Evolutionary conservation across 2,888 invertebrate genomes (phyloP).

Genomic region (Hemithea aestivaria): DNA sequence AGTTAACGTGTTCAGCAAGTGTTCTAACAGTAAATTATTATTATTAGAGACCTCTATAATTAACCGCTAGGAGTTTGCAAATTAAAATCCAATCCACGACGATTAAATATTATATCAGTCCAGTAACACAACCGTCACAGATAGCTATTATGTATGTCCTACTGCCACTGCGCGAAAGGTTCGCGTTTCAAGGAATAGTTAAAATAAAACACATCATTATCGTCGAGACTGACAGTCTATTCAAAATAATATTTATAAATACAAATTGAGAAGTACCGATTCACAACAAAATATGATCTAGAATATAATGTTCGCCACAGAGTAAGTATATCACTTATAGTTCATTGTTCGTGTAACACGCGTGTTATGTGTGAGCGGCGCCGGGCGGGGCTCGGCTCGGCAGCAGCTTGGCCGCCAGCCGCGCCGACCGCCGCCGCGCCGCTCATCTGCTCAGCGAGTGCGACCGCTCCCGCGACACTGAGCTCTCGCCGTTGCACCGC

Average conservation of each 20-base stretch:
- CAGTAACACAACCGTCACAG: too few species aligned
- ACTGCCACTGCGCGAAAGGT: too few species aligned
- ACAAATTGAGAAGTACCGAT: slow-evolving; percentile 78
- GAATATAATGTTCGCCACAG: slow-evolving; percentile 69
- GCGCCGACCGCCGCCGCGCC: slow-evolving; percentile 28
- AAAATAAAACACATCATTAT: slow-evolving; percentile 37
- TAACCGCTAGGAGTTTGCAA: too few species aligned
- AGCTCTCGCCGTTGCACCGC: slow-evolving; percentile 59
- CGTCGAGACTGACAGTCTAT: slow-evolving; percentile 70
- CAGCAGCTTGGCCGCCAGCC: slow-evolving; percentile 9
- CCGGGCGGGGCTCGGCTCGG: slow-evolving; percentile 3
- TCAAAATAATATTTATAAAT: slow-evolving; percentile 74
- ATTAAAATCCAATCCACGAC: too few species aligned
- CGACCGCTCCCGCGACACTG: slow-evolving; percentile 64
- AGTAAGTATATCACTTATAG: slow-evolving; percentile 75
- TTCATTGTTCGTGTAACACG: slow-evolving; percentile 52
- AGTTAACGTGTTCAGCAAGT: too few species aligned
- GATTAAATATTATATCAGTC: too few species aligned
- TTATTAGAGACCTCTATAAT: too few species aligned
- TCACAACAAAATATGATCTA: slow-evolving; percentile 76
- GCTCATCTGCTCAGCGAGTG: slow-evolving; percentile 86
- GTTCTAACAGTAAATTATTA: too few species aligned
- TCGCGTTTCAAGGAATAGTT: too few species aligned
- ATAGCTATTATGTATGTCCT: too few species aligned
- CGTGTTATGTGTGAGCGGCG: too few species aligned